Base-by-base conservation (phyloP, 2,888 invertebrate species). In the Cheilosia grossa region DNA sequence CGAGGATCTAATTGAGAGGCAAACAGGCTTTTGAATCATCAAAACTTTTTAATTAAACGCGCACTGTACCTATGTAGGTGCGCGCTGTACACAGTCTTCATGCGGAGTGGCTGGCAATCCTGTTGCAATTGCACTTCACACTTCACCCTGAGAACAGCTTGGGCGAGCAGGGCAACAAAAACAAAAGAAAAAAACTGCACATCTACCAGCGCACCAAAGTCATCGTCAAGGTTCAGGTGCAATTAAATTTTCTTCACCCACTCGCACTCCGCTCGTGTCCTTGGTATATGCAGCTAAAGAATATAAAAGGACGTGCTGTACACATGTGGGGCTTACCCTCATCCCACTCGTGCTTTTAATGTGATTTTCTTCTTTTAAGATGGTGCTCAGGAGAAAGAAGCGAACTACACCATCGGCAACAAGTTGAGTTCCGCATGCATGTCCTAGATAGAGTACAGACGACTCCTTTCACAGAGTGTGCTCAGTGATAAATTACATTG, bases 11-110 rank as follows among this genome's bases (percentile, higher is more conserved):
- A 85, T 85, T 85, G 85, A 85, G 75, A 81, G 81, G 83, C 83
- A 83, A 83, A 83, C 67, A 42, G 75, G 81, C 74, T 70, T 72
- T 81, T 66, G 61, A 85, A 63, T 80, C 72, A 81, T 85, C 81
- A 81, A 85, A 85, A 85, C 72, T 85, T 85, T 85, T 85, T 85
- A 85, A 85, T 85, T 81, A 85, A 81, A 85, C 75, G 72, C 75
- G 72, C 81, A 85, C 81, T 81, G 10, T 10, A 37, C 9, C 33
- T 75, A 67, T 70, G 75, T 77, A 75, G 44, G 56, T 59, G n/a
- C 27, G 54, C 10, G 24, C 40, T 56, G 63, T 64, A 24, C 47
- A 58, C 51, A 21, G 17, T 17, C 19, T 13, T 13, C 21, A 51
- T 5, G 64, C 6, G 33, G 53, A 59, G 61, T 72, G 53, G 51